Percentiles rank a stretch among this genome's conserved stretches.
Evolutionary conservation across 2,113 vertebrate genomes (phyloP).

Genomic region (Setophaga coronata): DNA sequence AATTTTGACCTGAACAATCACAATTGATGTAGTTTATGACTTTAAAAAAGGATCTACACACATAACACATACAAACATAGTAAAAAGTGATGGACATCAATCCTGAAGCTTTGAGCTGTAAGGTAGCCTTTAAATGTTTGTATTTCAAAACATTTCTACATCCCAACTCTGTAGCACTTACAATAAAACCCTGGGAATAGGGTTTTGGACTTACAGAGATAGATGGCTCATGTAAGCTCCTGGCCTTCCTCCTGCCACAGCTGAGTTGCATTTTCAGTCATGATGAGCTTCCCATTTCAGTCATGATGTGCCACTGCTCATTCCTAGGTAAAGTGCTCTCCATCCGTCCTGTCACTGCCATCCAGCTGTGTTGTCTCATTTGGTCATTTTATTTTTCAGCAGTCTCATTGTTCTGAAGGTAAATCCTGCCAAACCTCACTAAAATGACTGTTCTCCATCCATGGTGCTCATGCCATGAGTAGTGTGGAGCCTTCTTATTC

Average conservation of each 20-base stretch:
- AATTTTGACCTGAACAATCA: neutral
- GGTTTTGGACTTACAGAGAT: neutral
- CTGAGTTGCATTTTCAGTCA: neutral
- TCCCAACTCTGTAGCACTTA: neutral
- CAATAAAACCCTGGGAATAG: neutral
- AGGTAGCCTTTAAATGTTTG: neutral
- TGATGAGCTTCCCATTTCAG: neutral
- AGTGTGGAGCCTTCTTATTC: neutral
- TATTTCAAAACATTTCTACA: neutral
- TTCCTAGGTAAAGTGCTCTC: neutral
- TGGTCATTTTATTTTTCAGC: neutral
- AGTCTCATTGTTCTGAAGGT: neutral
- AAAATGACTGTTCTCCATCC: neutral
- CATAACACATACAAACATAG: neutral
- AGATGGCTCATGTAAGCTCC: neutral
- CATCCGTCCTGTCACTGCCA: neutral
- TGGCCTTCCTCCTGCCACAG: neutral
- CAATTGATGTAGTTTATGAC: neutral
- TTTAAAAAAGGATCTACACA: neutral
- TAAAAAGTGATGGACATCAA: neutral
- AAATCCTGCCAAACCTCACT: neutral
- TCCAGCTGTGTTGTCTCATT: neutral
- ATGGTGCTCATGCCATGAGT: accelerated
- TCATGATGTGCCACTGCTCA: neutral
- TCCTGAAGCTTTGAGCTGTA: neutral